phyloP scores from a whole-genome alignment of 2,797 vertebrate genomes.

The Helostoma temminkii region DNA sequence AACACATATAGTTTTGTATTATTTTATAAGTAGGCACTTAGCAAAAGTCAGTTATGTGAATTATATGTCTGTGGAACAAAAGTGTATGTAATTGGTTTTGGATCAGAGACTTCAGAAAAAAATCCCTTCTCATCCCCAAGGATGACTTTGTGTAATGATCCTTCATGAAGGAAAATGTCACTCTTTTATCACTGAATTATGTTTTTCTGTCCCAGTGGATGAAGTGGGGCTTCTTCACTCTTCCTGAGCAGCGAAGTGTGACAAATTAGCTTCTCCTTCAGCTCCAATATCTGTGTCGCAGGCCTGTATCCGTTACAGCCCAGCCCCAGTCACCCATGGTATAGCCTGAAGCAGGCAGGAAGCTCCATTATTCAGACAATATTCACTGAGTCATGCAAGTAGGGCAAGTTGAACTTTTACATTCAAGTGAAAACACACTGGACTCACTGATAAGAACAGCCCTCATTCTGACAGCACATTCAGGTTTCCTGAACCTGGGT shows the following conservation, averaged over 20 bases:
- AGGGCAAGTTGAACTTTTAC: constrained; percentile 33
- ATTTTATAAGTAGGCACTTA: too few relatives aligned
- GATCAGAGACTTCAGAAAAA: not conserved
- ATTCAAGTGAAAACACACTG: too few relatives aligned
- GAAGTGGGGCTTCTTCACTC: not conserved
- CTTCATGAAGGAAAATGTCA: not conserved
- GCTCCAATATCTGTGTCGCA: constrained; percentile 13
- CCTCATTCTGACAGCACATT: too few relatives aligned
- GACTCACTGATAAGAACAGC: too few relatives aligned
- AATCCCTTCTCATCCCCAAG: not conserved
- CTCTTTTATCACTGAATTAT: constrained; percentile 3
- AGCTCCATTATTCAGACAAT: constrained; percentile 60
- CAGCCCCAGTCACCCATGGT: not conserved
- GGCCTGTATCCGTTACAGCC: constrained; percentile 27
- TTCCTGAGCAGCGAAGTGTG: constrained; percentile 12
- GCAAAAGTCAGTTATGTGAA: too few relatives aligned
- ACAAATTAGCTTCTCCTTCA: constrained; percentile 30
- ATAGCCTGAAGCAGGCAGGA: constrained; percentile 21
- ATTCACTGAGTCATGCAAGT: constrained; percentile 17
- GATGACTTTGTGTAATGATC: not conserved
- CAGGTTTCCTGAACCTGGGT: too few relatives aligned
- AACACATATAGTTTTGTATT: too few relatives aligned
- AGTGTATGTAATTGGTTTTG: not conserved
- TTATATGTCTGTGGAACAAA: not conserved
- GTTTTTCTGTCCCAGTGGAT: not conserved